Evolutionary conservation across 2,797 vertebrate species (phyloP), one percentile per base, ranked within the genome.

Genomic region (Falco cherrug): DNA sequence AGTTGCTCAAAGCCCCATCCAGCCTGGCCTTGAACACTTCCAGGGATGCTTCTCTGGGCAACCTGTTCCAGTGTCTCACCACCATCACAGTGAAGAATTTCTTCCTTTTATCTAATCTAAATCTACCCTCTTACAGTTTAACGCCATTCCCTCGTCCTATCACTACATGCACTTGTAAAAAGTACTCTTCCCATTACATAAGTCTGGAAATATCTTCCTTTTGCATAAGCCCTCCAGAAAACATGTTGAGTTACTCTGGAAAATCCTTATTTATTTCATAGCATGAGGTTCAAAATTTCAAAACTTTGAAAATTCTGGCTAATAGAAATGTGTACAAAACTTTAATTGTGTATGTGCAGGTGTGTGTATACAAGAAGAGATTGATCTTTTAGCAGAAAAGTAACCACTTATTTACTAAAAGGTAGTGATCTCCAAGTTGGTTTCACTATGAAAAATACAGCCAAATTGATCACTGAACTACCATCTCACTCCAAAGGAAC

Each of bases 221-320:
- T 95, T 93, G 87, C 76, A 89, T 35, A 91, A 61, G 35, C 14
- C 28, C 88, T 89, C n/a, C 51, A 91, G 85, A 83, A n/a, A 92
- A 92, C 92, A 85, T 9, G 12, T 43, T 84, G 79, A 53, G 18
- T 53, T 87, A 47, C 35, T 91, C 71, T 77, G 39, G n/a, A 85
- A 94, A 89, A 80, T 26, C 6, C 11, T 71, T 4, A 61, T 83
- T 95, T 81, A 61, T 29, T 68, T 68, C n/a, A 75, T 33, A 87
- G 73, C 0, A 5, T 25, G 3, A 77, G 8, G 2, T 0, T 7
- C 15, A 8, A 54, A 63, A 79, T 24, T 39, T 41, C 7, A 63
- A 47, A 73, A 77, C 11, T 37, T 85, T n/a, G 41, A 64, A 47
- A 91, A 90, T 69, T 90, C 31, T 82, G 16, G 33, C 31, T 70